These are phyloP conservation scores for Chymomyza costata DNA, from an alignment of 1,140 invertebrate genomes.

Conservation along the genomic window DNA sequence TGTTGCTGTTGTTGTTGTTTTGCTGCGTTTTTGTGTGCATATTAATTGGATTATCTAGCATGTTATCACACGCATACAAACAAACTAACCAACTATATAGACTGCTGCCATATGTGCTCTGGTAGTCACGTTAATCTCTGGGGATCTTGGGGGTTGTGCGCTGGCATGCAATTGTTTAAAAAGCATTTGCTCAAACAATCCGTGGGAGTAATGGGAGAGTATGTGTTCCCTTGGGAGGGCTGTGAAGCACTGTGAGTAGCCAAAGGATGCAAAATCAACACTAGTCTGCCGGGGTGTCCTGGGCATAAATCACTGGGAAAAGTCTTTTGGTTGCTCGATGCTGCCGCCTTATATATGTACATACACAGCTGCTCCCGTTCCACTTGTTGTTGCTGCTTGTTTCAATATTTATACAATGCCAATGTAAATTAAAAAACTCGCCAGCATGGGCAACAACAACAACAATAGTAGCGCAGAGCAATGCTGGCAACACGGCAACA, in stretches of 20 bases:
- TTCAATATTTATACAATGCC: conserved; percentile 70
- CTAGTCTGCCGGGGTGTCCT: conserved; percentile 32
- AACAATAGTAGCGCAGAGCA: conserved; percentile 13
- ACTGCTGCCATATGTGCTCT: background rate
- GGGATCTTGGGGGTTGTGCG: conserved; percentile 41
- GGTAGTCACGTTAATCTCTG: conserved; percentile 63
- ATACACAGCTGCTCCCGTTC: conserved; percentile 37
- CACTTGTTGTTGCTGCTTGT: conserved; percentile 50
- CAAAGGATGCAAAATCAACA: conserved; percentile 66
- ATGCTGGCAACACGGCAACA: conserved; percentile 63
- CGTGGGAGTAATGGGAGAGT: background rate
- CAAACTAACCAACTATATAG: conserved; percentile 4
- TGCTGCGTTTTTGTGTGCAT: conserved; percentile 64
- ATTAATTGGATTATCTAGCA: conserved; percentile 69
- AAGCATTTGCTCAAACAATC: conserved; percentile 64
- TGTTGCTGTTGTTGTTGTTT: conserved; percentile 25
- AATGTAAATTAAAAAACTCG: conserved; percentile 74
- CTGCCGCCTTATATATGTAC: background rate
- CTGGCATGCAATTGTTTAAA: conserved; percentile 67
- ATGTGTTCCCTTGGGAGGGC: no score
- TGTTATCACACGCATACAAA: conserved; percentile 17
- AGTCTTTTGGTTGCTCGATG: conserved; percentile 6
- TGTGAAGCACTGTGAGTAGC: no score
- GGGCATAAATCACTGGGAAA: conserved; percentile 6
- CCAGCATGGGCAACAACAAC: no score